Base-by-base conservation (phyloP, 1,140 invertebrate genomes). In the Achatina immaculata region DNA sequence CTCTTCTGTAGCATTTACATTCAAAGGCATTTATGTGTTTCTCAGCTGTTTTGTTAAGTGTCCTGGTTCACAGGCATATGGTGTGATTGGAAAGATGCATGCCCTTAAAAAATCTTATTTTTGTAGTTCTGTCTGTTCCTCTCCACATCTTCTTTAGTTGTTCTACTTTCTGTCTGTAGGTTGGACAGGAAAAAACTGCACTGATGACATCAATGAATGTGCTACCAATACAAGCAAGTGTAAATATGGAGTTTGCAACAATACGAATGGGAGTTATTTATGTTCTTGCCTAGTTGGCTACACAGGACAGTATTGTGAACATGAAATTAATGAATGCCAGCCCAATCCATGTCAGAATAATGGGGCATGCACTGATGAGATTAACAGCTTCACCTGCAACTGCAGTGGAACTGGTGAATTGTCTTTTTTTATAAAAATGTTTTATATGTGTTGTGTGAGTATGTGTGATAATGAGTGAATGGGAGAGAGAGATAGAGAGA, bases 221-320 rank as follows among this genome's bases (percentile, higher is more conserved):
- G 24, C n/a, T 3, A 14, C 6, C 3, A 68, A 0, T 19, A 34
- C n/a, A 42, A 38, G 34, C n/a, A 11, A 0, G 0, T 92, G 92
- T 84, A 89, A 90, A 83, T 90, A 92, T 84, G 89, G 87, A 28
- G 87, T 86, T 11, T 92, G 91, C 79, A 34, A 86, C 19, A 91
- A 92, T 78, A 89, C 82, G 0, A 79, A 79, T 0, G 91, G 91
- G 21, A 87, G 86, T 71, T 98, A 97, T 89, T 82, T 94, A 78
- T 99, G 97, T 90, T 95, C 94, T 81, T 99, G 97, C 89, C 94
- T 94, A 0, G 94, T 72, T 51, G 98, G 98, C 0, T 99, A 95
- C 89, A 94, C 94, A 31, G 98, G 98, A 45, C 91, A 94, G 34
- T 92, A 94, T 81, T 99, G 98, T 92, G 97, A 99, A 90, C 94